A percentile compares a stretch with the other conserved stretches of the same genome.
Conservation (phyloP, 92 coral and sea anemone species). For the Virgularia gustaviana region DNA sequence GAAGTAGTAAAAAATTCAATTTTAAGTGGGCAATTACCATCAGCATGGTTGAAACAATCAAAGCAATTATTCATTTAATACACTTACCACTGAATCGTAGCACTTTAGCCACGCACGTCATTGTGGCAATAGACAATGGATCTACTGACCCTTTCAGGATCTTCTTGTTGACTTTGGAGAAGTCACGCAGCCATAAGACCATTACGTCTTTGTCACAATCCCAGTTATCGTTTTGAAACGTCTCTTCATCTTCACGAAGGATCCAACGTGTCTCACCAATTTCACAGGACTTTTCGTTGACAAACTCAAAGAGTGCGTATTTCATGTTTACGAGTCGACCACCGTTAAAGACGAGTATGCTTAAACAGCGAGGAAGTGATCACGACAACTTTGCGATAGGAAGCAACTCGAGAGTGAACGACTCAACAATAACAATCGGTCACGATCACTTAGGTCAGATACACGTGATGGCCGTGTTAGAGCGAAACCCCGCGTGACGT, state of each 20-base stretch:
- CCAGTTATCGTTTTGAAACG: neutral
- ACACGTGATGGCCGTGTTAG: too few species aligned
- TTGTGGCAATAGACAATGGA: neutral
- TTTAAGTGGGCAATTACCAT: neutral
- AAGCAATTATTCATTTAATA: neutral
- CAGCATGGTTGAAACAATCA: neutral
- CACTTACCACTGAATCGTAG: conserved; percentile 12
- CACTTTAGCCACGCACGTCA: conserved; percentile 12
- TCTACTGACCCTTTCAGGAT: neutral
- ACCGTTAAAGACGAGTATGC: neutral
- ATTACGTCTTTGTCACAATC: neutral
- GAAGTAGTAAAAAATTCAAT: neutral
- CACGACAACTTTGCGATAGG: neutral
- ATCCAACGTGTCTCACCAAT: neutral
- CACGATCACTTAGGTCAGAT: too few species aligned
- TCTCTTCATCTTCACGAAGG: neutral
- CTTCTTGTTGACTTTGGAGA: neutral
- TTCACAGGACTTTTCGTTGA: neutral
- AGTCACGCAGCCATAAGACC: neutral
- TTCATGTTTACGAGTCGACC: neutral
- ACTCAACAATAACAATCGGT: too few species aligned
- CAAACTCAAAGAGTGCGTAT: neutral
- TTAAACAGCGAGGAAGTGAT: neutral
- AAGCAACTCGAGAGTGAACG: too few species aligned
- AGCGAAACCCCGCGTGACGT: too few species aligned